phyloP scores from a whole-genome alignment of 2,888 invertebrate species.

The Cephus spinipes region DNA sequence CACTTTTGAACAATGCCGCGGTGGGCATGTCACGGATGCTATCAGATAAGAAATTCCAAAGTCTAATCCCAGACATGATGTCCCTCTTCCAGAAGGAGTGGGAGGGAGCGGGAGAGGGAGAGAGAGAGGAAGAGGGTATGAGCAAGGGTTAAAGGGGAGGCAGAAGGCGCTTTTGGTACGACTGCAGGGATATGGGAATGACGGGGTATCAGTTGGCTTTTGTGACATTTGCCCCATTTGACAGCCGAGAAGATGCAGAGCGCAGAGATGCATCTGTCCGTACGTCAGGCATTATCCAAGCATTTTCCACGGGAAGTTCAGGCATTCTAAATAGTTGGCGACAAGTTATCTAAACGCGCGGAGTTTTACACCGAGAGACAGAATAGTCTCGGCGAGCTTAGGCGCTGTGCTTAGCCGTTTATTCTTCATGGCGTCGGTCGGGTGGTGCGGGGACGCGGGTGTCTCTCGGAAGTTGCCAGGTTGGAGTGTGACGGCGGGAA shows the following conservation, averaged over 20 bases:
- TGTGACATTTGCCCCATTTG: no score
- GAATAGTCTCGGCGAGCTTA: background rate
- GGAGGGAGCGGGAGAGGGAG: background rate
- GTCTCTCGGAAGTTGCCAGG: background rate
- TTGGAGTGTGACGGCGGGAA: slow-evolving; percentile 22
- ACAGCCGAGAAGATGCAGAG: no score
- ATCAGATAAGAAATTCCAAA: no score
- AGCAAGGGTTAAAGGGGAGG: slow-evolving; percentile 13
- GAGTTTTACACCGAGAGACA: slow-evolving; percentile 44
- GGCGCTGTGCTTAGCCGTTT: slow-evolving; percentile 43
- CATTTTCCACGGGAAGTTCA: no score
- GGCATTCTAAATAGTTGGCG: background rate
- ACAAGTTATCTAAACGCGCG: slow-evolving; percentile 59
- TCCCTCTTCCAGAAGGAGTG: no score
- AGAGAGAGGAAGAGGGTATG: slow-evolving; percentile 7
- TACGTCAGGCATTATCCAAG: no score
- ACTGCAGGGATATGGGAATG: slow-evolving; percentile 28
- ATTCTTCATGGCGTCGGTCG: slow-evolving; percentile 39
- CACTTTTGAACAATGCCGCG: no score
- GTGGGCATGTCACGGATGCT: no score
- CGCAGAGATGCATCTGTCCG: no score
- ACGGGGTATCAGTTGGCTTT: slow-evolving; percentile 14
- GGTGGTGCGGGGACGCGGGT: slow-evolving; percentile 9
- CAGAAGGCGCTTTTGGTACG: slow-evolving; percentile 47
- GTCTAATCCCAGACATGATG: no score